Conservation (phyloP, 2,113 vertebrate species). For the Sander vitreus region DNA sequence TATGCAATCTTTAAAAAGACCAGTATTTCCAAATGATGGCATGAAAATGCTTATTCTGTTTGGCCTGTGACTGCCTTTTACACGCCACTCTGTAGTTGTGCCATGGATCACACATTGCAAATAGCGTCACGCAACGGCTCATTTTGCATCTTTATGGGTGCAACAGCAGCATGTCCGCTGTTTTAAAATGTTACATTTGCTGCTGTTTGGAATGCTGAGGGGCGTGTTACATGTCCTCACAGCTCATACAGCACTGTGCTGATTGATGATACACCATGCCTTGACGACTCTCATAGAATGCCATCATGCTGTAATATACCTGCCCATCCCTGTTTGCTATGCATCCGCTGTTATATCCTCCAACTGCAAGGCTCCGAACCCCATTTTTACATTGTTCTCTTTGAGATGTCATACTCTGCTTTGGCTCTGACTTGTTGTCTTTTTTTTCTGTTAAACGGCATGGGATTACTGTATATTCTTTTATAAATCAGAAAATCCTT, state of each 20-base stretch:
- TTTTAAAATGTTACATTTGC: slow-evolving; percentile 30
- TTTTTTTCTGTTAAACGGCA: neutral
- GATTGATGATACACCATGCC: slow-evolving; percentile 58
- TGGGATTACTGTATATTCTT: neutral
- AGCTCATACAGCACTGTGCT: slow-evolving; percentile 36
- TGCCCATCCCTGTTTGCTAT: slow-evolving; percentile 31
- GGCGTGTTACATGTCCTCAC: slow-evolving; percentile 34
- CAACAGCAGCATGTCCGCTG: neutral
- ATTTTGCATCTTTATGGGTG: slow-evolving; percentile 29
- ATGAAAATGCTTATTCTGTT: slow-evolving; percentile 8
- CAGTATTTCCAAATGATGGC: slow-evolving; percentile 2
- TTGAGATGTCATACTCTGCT: neutral
- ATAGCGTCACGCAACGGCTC: neutral
- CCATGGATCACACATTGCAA: neutral
- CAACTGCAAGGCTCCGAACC: neutral
- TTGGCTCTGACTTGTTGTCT: neutral
- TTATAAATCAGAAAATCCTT: slow-evolving; percentile 1
- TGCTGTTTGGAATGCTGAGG: slow-evolving; percentile 35
- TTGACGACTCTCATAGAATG: slow-evolving; percentile 42
- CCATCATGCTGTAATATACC: slow-evolving; percentile 30
- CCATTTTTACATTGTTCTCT: neutral
- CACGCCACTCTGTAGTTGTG: neutral
- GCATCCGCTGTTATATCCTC: slow-evolving; percentile 34
- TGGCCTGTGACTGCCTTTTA: neutral
- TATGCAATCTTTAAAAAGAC: slow-evolving; percentile 10